Percentiles rank a stretch among this genome's conserved stretches.
These are phyloP conservation scores for Drosophila demipolita DNA, from an alignment of 2,888 invertebrate species.

Conservation along the genomic window DNA sequence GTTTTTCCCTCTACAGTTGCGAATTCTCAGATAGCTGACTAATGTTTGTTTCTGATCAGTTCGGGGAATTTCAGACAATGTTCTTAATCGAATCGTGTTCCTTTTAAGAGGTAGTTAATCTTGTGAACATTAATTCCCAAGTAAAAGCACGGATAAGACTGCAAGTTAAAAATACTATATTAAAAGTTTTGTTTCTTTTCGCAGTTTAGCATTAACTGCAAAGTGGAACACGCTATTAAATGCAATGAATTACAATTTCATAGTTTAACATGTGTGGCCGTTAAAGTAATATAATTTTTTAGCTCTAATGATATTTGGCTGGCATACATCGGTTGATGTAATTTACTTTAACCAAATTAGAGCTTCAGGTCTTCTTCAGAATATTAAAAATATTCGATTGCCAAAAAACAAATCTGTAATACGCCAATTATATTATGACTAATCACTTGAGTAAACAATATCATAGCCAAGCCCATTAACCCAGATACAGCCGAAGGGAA, in stretches of 20 bases:
- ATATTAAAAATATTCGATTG: conserved; percentile 18
- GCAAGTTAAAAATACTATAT: background rate
- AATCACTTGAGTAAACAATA: conserved; percentile 52
- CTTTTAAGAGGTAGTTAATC: conserved; percentile 3
- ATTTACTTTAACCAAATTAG: background rate
- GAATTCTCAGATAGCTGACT: conserved; percentile 41
- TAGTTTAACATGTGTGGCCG: background rate
- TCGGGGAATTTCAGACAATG: conserved; percentile 26
- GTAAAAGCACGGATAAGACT: background rate
- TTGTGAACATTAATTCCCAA: background rate
- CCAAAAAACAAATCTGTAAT: conserved; percentile 41
- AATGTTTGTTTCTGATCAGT: conserved; percentile 28
- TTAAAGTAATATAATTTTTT: background rate
- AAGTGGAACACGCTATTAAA: background rate
- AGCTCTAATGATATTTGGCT: background rate
- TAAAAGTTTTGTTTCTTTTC: background rate
- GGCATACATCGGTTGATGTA: background rate
- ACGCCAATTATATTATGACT: conserved; percentile 49
- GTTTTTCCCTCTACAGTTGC: conserved; percentile 22
- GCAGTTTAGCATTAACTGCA: background rate
- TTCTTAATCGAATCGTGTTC: conserved; percentile 9
- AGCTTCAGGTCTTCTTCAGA: conserved; percentile 7
- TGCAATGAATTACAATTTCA: background rate
- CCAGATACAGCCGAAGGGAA: conserved; percentile 51
- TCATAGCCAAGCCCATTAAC: conserved; percentile 66